Percentiles rank a stretch among this genome's conserved stretches.
These are phyloP conservation scores for Lipophrys pholis DNA, from an alignment of 2,113 vertebrate genomes.

Conservation along the genomic window DNA sequence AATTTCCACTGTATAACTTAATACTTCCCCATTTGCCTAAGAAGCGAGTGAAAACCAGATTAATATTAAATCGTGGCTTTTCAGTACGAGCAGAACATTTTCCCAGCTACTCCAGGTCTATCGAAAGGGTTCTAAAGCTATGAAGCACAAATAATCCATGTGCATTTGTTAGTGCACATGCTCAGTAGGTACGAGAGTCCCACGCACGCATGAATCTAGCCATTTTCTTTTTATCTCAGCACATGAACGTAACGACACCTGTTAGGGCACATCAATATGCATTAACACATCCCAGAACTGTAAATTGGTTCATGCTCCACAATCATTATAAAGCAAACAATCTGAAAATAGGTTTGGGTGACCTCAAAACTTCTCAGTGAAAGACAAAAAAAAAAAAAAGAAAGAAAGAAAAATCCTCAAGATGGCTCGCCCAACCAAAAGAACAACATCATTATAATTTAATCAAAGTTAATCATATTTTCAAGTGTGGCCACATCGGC, in stretches of 20 bases:
- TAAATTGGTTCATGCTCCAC: constrained; percentile 39
- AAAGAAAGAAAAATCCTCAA: neutral
- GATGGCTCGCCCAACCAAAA: constrained; percentile 29
- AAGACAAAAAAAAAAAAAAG: neutral
- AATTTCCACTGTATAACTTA: constrained; percentile 45
- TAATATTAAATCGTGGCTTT: too few relatives aligned
- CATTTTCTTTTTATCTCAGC: constrained; percentile 33
- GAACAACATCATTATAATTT: constrained; percentile 58
- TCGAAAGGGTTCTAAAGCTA: neutral
- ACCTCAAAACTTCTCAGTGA: constrained; percentile 49
- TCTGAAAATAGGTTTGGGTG: constrained; percentile 33
- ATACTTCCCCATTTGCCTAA: constrained; percentile 32
- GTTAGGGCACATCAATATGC: constrained; percentile 54
- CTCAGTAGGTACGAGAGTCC: constrained; percentile 17
- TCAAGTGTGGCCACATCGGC: constrained; percentile 2
- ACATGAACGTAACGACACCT: constrained; percentile 55
- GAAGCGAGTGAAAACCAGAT: neutral
- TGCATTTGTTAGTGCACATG: neutral
- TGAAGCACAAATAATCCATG: neutral
- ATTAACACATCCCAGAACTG: constrained; percentile 54
- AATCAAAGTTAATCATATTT: constrained; percentile 55
- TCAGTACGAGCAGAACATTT: neutral
- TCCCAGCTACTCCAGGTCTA: constrained; percentile 5
- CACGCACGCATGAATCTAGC: constrained; percentile 49
- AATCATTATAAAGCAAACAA: constrained; percentile 19